Evolutionary conservation across 1,140 invertebrate genomes (phyloP), one percentile per base, ranked within the genome.

Genomic region (Drosophila varians): DNA sequence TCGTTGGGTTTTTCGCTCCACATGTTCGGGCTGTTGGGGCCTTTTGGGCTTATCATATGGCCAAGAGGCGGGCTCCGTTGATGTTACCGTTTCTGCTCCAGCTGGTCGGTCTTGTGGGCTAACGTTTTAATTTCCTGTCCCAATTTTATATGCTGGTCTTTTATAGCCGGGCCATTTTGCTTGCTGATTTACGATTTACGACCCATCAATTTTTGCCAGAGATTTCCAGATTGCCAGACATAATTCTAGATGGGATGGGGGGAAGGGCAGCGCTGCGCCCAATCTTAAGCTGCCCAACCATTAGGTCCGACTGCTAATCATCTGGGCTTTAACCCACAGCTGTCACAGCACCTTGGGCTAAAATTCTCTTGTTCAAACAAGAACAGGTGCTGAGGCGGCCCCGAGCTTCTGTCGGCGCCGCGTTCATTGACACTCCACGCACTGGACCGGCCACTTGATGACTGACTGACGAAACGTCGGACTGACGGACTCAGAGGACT

Each of bases 91-190:
- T 72, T 72, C 66, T 71, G 53, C 55, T 72, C 70, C 68, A 72
- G 62, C 62, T 66, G 61, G 47, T 46, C n/a, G 11, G 6, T 58
- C 62, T 66, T 45, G 12, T 28, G 3, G 28, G 51, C 70, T 74
- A 79, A 74, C 56, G 60, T 60, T 79, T 80, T 55, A 75, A 80
- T 79, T 79, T 79, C 77, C 77, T 79, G 77, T 65, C 74, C 56
- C 64, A 75, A 55, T 74, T 75, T 73, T 49, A 43, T 62, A 54
- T 38, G 49, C 54, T 58, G 16, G 34, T 28, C 23, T 54, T 53
- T 54, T 55, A 73, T 74, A 23, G 71, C 49, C 26, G 4, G 8
- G 21, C 56, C 56, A 49, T 49, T 65, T 49, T 21, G 31, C 56
- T 34, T 52, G 60, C 60, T 53, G 60, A 34, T 45, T 66, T 66